Percentiles rank a stretch among this genome's conserved stretches.
Conservation (phyloP, 2,113 vertebrate species). For the Nannobrachium achirus region DNA sequence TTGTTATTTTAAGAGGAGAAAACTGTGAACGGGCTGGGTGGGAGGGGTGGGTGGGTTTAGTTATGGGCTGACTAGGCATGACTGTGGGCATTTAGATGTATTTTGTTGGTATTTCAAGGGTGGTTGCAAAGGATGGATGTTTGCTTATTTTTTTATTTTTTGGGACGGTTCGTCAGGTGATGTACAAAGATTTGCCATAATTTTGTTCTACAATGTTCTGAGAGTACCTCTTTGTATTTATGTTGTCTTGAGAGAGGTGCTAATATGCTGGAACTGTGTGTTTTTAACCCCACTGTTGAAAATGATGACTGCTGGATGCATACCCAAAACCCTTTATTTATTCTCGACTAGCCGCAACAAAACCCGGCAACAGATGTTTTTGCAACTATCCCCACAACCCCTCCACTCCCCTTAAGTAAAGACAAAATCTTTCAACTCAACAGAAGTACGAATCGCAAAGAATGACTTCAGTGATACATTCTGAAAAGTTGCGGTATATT, state of each 20-base stretch:
- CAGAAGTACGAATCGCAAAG: conserved; percentile 38
- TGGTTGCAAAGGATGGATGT: conserved; percentile 22
- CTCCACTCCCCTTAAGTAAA: not conserved
- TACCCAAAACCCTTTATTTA: conserved; percentile 70
- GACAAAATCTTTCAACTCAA: conserved; percentile 10
- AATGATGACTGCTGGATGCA: conserved; percentile 43
- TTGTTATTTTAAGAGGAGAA: conserved; percentile 74
- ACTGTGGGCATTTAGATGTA: conserved; percentile 69
- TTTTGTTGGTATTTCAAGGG: conserved; percentile 55
- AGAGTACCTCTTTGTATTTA: conserved; percentile 80
- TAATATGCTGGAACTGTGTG: conserved; percentile 70
- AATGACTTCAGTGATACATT: conserved; percentile 45
- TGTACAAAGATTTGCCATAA: conserved; percentile 74
- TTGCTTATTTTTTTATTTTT: not conserved
- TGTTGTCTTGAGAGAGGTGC: conserved; percentile 71
- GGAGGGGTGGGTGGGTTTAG: conserved; percentile 39
- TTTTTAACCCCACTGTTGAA: conserved; percentile 32
- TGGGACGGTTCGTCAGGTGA: conserved; percentile 51
- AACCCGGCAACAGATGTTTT: conserved; percentile 49
- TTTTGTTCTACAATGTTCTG: conserved; percentile 75
- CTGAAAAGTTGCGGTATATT: conserved; percentile 28
- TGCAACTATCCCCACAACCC: conserved; percentile 59
- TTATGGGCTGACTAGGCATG: conserved; percentile 53
- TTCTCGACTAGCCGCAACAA: conserved; percentile 61
- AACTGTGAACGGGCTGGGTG: conserved; percentile 76